These are phyloP conservation scores for Drosophila sturtevanti DNA, from an alignment of 1,140 invertebrate species.

Conservation along the genomic window DNA sequence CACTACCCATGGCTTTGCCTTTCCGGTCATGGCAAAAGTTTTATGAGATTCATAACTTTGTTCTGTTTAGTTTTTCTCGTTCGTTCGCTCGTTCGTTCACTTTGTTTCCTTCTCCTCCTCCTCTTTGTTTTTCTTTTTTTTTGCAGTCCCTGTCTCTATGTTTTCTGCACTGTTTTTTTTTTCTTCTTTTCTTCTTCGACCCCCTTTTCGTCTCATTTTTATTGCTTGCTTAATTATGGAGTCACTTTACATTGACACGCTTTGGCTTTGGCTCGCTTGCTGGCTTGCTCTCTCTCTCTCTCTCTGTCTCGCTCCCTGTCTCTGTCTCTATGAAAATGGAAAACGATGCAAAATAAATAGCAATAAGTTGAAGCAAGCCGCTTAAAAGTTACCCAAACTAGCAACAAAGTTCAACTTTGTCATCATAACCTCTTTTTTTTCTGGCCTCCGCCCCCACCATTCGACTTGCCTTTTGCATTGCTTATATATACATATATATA, in stretches of 20 bases:
- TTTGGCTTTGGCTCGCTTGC: conserved; percentile 19
- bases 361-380: conserved; percentile 71
- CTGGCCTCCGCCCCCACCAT: conserved; percentile 41
- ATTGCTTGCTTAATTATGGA: conserved; percentile 74
- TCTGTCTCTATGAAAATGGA: conserved; percentile 31
- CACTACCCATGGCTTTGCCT: conserved; percentile 22
- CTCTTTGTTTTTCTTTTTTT: conserved; percentile 8
- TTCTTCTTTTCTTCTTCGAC: background rate
- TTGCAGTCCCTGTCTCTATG: background rate
- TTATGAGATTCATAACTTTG: conserved; percentile 57
- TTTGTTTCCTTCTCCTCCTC: conserved; percentile 9
- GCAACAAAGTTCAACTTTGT: conserved; percentile 71
- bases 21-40: conserved; percentile 60
- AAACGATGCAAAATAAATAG: conserved; percentile 75
- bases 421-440: conserved; percentile 62
- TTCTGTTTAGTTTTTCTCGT: conserved; percentile 35
- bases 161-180: conserved; percentile 30
- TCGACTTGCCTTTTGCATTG: background rate
- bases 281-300: conserved; percentile 22
- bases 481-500: too few relatives aligned
- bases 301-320: conserved; percentile 17
- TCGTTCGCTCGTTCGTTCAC: conserved; percentile 23
- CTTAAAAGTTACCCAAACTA: conserved; percentile 72
- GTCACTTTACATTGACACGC: conserved; percentile 73
- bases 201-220: conserved; percentile 57